These are phyloP conservation scores for Sorex fumeus DNA, from an alignment of 2,113 vertebrate genomes.

Conservation along the genomic window DNA sequence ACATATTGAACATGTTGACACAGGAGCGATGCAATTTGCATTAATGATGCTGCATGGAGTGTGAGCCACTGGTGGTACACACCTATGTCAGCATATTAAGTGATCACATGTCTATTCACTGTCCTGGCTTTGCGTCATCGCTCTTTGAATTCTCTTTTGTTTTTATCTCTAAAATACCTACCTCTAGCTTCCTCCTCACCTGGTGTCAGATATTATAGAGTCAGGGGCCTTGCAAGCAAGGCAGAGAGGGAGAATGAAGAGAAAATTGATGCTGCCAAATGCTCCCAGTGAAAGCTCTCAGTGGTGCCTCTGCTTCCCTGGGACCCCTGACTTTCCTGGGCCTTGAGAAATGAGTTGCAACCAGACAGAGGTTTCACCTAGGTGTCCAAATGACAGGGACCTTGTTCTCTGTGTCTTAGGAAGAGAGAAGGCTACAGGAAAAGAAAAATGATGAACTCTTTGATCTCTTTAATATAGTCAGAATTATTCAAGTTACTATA, in stretches of 20 bases:
- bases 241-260: not conserved
- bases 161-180: not conserved
- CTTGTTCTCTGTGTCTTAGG: not conserved
- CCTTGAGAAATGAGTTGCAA: not conserved
- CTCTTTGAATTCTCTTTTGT: not conserved
- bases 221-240: not conserved
- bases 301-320: not conserved
- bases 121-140: not conserved
- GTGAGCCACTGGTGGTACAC: too few species aligned
- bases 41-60: too few species aligned
- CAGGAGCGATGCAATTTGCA: too few species aligned
- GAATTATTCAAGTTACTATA: not conserved
- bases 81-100: not conserved
- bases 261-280: not conserved
- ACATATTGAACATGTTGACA: not conserved
- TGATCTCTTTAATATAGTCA: slow-evolving; percentile 10
- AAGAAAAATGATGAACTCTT: not conserved
- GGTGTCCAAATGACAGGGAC: not conserved
- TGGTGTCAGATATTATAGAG: not conserved
- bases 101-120: not conserved
- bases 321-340: not conserved
- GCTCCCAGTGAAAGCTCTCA: not conserved
- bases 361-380: too few species aligned
- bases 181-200: not conserved
- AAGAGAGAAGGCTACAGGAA: not conserved